A percentile compares a stretch with the other conserved stretches of the same genome.
Evolutionary conservation across 2,888 invertebrate genomes (phyloP).

Genomic region (Sarcophaga carnaria): DNA sequence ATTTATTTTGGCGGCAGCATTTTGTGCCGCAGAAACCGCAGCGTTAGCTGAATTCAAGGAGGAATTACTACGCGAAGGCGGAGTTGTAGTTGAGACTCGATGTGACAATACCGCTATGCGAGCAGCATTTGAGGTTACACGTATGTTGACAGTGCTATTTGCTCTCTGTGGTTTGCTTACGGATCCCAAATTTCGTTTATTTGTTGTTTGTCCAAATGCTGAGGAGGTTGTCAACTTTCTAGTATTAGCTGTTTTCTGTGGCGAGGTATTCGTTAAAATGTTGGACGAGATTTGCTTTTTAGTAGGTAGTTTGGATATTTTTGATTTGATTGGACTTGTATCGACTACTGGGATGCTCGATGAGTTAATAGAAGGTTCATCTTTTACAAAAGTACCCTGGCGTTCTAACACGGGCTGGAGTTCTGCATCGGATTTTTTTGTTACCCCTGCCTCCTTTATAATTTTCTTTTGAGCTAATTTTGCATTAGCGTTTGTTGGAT

Average conservation of each 20-base stretch:
- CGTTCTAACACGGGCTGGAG: slow-evolving; percentile 85
- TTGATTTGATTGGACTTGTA: slow-evolving; percentile 75
- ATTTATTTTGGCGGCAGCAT: slow-evolving; percentile 75
- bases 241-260: slow-evolving; percentile 68
- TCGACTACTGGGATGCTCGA: slow-evolving; percentile 79
- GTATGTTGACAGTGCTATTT: slow-evolving; percentile 79
- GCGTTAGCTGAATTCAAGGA: slow-evolving; percentile 75
- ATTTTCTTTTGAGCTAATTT: slow-evolving; percentile 73
- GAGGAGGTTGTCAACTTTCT: slow-evolving; percentile 66
- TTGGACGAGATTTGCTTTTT: slow-evolving; percentile 68
- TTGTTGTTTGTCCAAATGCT: slow-evolving; percentile 30
- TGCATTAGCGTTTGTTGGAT: slow-evolving; percentile 35
- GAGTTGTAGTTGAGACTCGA: slow-evolving; percentile 78
- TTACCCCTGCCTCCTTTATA: slow-evolving; percentile 23
- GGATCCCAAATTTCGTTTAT: slow-evolving; percentile 68
- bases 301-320: slow-evolving; percentile 79
- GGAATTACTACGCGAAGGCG: slow-evolving; percentile 81
- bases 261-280: slow-evolving; percentile 73
- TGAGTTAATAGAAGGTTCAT: slow-evolving; percentile 84
- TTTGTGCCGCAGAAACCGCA: slow-evolving; percentile 65
- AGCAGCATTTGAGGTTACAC: slow-evolving; percentile 75
- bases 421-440: slow-evolving; percentile 21
- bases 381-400: slow-evolving; percentile 96
- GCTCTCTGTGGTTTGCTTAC: slow-evolving; percentile 77
- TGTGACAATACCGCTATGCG: slow-evolving; percentile 75